phyloP scores from a whole-genome alignment of 1,140 invertebrate species.

The Colletes latitarsis region DNA sequence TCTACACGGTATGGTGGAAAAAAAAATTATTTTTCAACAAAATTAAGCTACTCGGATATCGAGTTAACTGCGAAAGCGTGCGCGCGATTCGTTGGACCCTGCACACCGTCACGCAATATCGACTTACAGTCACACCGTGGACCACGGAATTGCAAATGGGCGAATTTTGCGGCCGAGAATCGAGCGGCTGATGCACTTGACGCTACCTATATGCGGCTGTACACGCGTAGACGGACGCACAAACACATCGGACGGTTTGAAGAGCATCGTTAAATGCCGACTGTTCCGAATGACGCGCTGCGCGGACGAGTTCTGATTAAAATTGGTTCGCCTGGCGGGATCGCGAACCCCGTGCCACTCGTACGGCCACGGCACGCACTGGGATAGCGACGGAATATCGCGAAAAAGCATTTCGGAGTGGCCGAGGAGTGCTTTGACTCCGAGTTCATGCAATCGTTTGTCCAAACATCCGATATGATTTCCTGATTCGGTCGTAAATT shows the following conservation, averaged over 20 bases:
- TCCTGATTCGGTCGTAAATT: not conserved
- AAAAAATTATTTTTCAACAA: not conserved
- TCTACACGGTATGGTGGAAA: not conserved
- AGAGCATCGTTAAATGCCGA: slow-evolving; percentile 20
- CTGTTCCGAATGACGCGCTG: slow-evolving; percentile 3
- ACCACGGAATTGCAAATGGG: slow-evolving; percentile 17
- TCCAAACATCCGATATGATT: not conserved
- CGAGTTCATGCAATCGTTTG: not conserved
- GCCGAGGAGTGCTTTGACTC: not conserved
- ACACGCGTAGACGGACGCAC: not conserved
- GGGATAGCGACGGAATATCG: not conserved
- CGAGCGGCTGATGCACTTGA: slow-evolving; percentile 13
- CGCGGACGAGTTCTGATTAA: slow-evolving; percentile 22
- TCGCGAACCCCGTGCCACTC: not conserved
- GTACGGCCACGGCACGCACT: not conserved
- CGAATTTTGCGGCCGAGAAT: not conserved
- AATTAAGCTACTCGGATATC: not conserved
- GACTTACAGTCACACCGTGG: slow-evolving; percentile 4
- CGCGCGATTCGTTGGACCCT: slow-evolving; percentile 15
- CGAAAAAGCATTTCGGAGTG: not conserved
- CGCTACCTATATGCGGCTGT: not conserved
- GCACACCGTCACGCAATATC: not conserved
- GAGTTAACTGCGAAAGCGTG: not conserved
- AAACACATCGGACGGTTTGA: slow-evolving; percentile 13
- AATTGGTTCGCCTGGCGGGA: slow-evolving; percentile 21